Base-by-base conservation (phyloP, 2,113 vertebrate genomes). In the Monarcha castaneiventris region DNA sequence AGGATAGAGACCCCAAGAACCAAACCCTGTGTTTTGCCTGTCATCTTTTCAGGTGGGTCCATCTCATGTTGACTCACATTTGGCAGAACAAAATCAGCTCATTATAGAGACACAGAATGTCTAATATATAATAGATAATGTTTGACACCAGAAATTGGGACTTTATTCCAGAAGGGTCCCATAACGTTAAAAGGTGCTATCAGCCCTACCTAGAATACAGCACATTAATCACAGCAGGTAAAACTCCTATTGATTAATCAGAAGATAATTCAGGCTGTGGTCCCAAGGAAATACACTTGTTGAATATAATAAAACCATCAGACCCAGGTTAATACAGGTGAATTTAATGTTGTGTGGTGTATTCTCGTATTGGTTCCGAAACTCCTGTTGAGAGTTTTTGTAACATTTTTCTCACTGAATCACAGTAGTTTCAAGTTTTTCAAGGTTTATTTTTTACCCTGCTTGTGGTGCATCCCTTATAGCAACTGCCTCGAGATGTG, bases 1-100 rank as follows among this genome's bases (percentile, higher is more conserved):
- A 84, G 49, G n/a, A 30, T 2, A 43, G 30, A n/a, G 21, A 52
- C 16, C 12, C 44, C 20, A 58, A 25, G 43, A 67, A 44, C 22
- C 11, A 33, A 62, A 58, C 0, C 1, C 8, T 49, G n/a, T 14
- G 5, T 17, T 82, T 92, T 51, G 12, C 39, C 39, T 0, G 0
- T 43, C 22, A n/a, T 49, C 67, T 88, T 56, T 64, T 72, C 62
- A 46, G 9, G 17, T 67, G 39, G 2, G 10, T 13, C 39, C 58
- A 32, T 55, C 30, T 58, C 21, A 8, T 13, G 63, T 48, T 55
- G 58, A 16, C 62, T 64, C 30, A 51, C 12, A 43, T 16, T 59
- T 52, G 43, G 16, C 54, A 85, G 66, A 58, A 85, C 29, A 83
- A 67, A n/a, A 23, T 37, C 39, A 86, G 48, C 18, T 75, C 64